Base-by-base conservation (phyloP, 2,888 invertebrate genomes). In the Stenichneumon culpator region DNA sequence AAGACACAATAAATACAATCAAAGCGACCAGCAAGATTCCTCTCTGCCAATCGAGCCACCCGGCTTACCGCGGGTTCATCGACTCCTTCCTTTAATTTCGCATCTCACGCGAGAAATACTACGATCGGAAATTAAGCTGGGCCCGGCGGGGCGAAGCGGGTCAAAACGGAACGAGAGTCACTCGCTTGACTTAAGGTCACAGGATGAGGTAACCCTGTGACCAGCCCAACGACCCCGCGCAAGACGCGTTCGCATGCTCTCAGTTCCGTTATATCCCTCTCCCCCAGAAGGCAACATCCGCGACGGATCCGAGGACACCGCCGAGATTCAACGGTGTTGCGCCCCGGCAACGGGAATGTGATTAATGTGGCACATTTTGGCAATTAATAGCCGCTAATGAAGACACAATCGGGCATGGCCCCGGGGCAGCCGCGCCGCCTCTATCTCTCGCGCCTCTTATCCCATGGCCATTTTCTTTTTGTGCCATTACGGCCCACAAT, bases 341-440 rank as follows among this genome's bases (percentile, higher is more conserved):
- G 57, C 22, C 14, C 22, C 32, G n/a, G 39, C 74, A 25, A 50
- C 73, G 32, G 73, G 52, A 74, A 79, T 85, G 44, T 85, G 82
- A 85, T 70, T 91, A 91, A 92, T 92, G 91, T 91, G 90, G 88
- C 90, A 89, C 88, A 87, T 89, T 92, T 91, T 89, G 90, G 90
- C 93, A 92, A 93, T 93, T 93, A 93, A 93, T 93, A 89, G 91
- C 87, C 88, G 86, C 89, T 93, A 93, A 93, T 93, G 91, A 93
- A 93, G 93, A 93, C 92, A 91, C 92, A 91, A 93, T 91, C 91
- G 88, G 60, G 81, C 77, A 81, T 87, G 83, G 86, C 90, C 91
- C 86, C 84, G 68, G 57, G 87, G 91, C 90, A 82, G 75, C 83
- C 82, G 87, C 82, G 86, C 86, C 85, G 84, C 87, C 87, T 85